These are phyloP conservation scores for Chironex yamaguchii DNA, from an alignment of 30 jellyfish, hydroid and myxozoan species.

Conservation along the genomic window DNA sequence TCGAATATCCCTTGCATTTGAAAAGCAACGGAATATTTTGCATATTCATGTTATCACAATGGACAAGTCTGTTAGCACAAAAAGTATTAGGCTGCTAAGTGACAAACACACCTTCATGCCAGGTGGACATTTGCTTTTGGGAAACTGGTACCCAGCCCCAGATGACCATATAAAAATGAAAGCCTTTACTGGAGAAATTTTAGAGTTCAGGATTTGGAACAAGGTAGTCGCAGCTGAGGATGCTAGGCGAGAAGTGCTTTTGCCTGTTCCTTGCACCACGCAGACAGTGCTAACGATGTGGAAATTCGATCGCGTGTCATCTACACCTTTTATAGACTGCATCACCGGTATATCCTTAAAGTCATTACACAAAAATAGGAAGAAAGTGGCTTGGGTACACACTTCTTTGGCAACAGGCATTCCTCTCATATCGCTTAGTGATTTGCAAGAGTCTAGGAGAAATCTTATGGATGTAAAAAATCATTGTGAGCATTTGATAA, in stretches of 20 bases:
- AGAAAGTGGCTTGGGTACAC: too few species aligned
- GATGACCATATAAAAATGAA: neutral
- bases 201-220: conserved; percentile 48
- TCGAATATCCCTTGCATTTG: conserved; percentile 25
- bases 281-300: conserved; percentile 58
- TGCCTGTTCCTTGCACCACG: conserved; percentile 33
- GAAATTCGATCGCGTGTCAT: conserved; percentile 52
- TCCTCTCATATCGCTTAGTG: too few species aligned
- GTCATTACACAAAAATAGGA: too few species aligned
- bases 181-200: conserved; percentile 52
- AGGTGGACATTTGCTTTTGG: conserved; percentile 52
- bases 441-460: too few species aligned
- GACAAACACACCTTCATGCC: conserved; percentile 42
- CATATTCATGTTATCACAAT: conserved; percentile 35
- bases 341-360: neutral
- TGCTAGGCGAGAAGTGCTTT: conserved; percentile 27
- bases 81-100: conserved; percentile 15
- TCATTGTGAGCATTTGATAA: too few species aligned
- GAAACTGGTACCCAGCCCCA: conserved; percentile 23
- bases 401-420: too few species aligned
- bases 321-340: conserved; percentile 29
- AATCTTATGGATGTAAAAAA: too few species aligned
- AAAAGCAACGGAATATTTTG: conserved; percentile 7
- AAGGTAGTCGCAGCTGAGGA: conserved; percentile 37
- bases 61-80: conserved; percentile 45